These are phyloP conservation scores for Globicephala melas DNA, from an alignment of 2,113 vertebrate species.

Conservation along the genomic window DNA sequence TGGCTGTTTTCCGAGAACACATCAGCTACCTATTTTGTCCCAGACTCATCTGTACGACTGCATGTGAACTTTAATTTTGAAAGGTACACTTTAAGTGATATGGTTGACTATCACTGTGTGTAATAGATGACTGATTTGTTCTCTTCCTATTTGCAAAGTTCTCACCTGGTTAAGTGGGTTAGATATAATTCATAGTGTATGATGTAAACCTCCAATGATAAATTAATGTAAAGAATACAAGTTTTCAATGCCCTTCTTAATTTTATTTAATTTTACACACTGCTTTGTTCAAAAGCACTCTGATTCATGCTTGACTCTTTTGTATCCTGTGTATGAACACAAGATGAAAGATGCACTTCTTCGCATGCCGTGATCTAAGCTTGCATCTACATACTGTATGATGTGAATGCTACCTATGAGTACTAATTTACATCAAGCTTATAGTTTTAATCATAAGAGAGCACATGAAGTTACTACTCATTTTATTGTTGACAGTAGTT, in stretches of 20 bases:
- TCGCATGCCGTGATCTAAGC: not conserved
- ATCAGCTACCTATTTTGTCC: slow-evolving; percentile 24
- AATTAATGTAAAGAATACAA: not conserved
- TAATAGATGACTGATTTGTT: not conserved
- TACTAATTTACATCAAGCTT: slow-evolving; percentile 15
- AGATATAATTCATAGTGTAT: not conserved
- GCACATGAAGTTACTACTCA: slow-evolving; percentile 17
- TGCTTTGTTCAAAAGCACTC: not conserved
- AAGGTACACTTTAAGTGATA: not conserved
- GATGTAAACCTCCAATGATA: not conserved
- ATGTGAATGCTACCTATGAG: not conserved
- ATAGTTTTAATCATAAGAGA: slow-evolving; percentile 42
- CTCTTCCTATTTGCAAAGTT: not conserved
- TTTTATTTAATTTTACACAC: slow-evolving; percentile 8
- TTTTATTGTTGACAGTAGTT: slow-evolving; percentile 46
- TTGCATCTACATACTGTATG: not conserved
- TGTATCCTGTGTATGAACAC: not conserved
- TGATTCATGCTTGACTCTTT: slow-evolving; percentile 2
- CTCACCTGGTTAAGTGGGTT: not conserved
- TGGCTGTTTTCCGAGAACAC: slow-evolving; percentile 16
- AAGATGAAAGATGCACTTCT: not conserved
- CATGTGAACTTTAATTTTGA: slow-evolving; percentile 40
- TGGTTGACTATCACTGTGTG: not conserved
- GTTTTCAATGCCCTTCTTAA: not conserved
- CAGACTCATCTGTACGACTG: not conserved